Evolutionary conservation across 2,113 vertebrate species (phyloP).

Genomic region (Salminus brasiliensis): DNA sequence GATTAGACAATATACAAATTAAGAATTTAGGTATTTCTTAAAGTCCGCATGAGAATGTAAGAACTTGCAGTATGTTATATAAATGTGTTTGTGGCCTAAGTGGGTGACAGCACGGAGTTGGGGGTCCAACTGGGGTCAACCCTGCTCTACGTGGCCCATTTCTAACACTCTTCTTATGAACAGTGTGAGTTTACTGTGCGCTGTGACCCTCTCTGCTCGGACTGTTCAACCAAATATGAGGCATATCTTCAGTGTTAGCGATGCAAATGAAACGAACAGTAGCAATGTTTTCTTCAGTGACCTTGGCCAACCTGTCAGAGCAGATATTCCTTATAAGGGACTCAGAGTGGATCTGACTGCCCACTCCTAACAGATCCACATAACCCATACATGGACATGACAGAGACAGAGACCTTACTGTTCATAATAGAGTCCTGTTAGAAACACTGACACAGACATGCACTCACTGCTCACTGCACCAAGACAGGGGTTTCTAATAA

Average conservation of each 20-base stretch:
- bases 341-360: not conserved
- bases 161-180: not conserved
- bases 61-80: no score
- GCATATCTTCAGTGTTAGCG: not conserved
- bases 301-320: not conserved
- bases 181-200: no score
- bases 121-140: no score
- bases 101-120: no score
- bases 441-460: no score
- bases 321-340: not conserved
- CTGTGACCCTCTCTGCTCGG: not conserved
- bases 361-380: not conserved
- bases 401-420: not conserved
- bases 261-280: not conserved
- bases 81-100: no score
- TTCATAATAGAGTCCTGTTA: no score
- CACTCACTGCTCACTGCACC: no score
- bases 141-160: not conserved
- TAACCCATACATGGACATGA: not conserved
- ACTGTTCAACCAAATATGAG: conserved; percentile 1
- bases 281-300: not conserved
- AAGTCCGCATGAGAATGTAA: no score
- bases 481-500: not conserved
- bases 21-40: no score
- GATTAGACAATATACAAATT: no score